These are phyloP conservation scores for Dicranocentrus wangi DNA, from an alignment of 2,888 invertebrate species.

Conservation along the genomic window DNA sequence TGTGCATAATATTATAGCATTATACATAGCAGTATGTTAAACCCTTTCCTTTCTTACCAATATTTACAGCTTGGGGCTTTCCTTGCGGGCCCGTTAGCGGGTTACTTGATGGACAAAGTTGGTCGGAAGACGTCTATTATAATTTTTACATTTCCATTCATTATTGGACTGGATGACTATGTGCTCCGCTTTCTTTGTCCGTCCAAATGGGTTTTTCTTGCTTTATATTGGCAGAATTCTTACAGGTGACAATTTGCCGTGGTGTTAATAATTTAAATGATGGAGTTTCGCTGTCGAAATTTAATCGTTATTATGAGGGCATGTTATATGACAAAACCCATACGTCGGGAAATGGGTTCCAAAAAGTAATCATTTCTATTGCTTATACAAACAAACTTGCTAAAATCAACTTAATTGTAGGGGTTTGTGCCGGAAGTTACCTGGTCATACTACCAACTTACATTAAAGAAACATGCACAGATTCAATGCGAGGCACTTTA, in stretches of 20 bases:
- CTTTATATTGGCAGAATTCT: conserved; percentile 75
- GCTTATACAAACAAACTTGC: no score
- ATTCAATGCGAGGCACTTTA: conserved; percentile 83
- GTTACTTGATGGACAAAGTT: conserved; percentile 62
- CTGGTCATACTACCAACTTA: conserved; percentile 89
- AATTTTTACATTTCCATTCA: conserved; percentile 74
- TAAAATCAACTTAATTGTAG: no score
- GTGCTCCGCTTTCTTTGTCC: conserved; percentile 60
- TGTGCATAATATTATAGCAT: no score
- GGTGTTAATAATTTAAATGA: no score
- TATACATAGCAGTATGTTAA: no score
- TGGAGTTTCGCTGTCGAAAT: not conserved
- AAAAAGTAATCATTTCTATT: no score
- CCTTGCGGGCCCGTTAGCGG: conserved; percentile 63
- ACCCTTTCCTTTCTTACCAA: no score
- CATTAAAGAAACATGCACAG: conserved; percentile 88
- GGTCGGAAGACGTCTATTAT: conserved; percentile 47
- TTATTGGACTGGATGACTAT: conserved; percentile 75
- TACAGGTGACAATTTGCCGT: no score
- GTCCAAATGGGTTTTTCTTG: conserved; percentile 32
- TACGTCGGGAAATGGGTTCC: no score
- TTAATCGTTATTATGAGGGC: no score
- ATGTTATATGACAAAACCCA: no score
- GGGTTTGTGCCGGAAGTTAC: conserved; percentile 86
- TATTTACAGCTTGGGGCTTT: conserved; percentile 62